Percentiles rank a stretch among this genome's conserved stretches.
These are phyloP conservation scores for Bombus balteatus DNA, from an alignment of 1,140 invertebrate species.

Conservation along the genomic window DNA sequence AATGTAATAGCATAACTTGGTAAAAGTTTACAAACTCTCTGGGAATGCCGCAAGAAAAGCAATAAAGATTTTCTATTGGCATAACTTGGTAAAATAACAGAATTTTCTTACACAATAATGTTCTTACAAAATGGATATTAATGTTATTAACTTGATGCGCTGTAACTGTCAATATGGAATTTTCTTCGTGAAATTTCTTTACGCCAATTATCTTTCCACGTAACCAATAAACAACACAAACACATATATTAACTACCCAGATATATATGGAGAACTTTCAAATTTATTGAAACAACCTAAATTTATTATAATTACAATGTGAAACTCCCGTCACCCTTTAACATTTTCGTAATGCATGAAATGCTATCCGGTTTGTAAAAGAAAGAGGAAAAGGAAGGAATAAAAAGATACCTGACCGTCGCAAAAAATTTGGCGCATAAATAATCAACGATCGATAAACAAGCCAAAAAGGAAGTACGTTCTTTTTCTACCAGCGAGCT, in stretches of 20 bases:
- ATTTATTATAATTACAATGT: not conserved
- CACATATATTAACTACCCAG: not conserved
- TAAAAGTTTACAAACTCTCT: too few species aligned
- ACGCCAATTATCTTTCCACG: not conserved
- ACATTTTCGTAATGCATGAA: not conserved
- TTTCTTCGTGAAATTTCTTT: not conserved
- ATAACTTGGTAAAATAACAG: not conserved
- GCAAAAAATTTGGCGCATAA: conserved; percentile 7
- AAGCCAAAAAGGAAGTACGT: conserved; percentile 4
- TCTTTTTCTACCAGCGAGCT: not conserved
- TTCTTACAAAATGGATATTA: too few species aligned
- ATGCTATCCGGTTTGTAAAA: not conserved
- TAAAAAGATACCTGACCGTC: not conserved
- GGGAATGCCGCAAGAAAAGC: too few species aligned
- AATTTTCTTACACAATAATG: not conserved
- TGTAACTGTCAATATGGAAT: not conserved
- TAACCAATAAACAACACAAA: not conserved
- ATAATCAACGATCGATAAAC: conserved; percentile 10
- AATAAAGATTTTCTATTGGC: too few species aligned
- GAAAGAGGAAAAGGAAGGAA: not conserved
- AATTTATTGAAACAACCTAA: not conserved
- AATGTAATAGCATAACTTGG: too few species aligned
- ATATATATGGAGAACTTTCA: not conserved
- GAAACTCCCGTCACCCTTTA: not conserved
- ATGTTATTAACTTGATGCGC: too few species aligned